phyloP scores from a whole-genome alignment of 2,888 invertebrate genomes.

The Polydrusus tereticollis region DNA sequence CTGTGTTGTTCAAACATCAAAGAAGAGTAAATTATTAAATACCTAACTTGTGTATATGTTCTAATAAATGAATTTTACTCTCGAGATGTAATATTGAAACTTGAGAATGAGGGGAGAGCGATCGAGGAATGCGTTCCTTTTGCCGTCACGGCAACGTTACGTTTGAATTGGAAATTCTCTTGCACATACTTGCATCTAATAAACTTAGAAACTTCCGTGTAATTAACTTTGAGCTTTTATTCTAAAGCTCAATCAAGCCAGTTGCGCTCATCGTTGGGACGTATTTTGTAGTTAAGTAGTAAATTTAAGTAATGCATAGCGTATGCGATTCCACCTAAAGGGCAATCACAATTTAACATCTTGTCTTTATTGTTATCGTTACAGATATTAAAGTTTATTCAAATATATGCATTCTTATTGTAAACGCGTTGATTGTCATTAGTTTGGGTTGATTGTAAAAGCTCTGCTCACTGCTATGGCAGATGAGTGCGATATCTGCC shows the following conservation, averaged over 20 bases:
- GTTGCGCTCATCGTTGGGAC: conserved; percentile 41
- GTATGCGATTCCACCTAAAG: too few species aligned
- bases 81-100: conserved; percentile 61
- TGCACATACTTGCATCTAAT: conserved; percentile 68
- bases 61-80: conserved; percentile 65
- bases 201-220: conserved; percentile 68
- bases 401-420: too few species aligned
- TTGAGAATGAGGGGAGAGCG: conserved; percentile 51
- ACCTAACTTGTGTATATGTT: conserved; percentile 66
- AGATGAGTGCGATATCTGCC: too few species aligned
- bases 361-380: background rate
- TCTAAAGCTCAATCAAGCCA: conserved; percentile 62
- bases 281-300: background rate
- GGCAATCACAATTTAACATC: too few species aligned
- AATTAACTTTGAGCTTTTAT: conserved; percentile 66
- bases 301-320: background rate
- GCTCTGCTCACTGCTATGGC: too few species aligned
- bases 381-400: too few species aligned
- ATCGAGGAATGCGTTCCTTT: conserved; percentile 60
- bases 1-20: too few species aligned
- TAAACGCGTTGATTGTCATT: too few species aligned
- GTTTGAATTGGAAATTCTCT: conserved; percentile 68
- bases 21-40: conserved; percentile 63
- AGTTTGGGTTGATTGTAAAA: too few species aligned
- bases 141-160: conserved; percentile 59